Evolutionary conservation across 2,888 invertebrate species (phyloP).

Genomic region (Tenthredo mesomela): DNA sequence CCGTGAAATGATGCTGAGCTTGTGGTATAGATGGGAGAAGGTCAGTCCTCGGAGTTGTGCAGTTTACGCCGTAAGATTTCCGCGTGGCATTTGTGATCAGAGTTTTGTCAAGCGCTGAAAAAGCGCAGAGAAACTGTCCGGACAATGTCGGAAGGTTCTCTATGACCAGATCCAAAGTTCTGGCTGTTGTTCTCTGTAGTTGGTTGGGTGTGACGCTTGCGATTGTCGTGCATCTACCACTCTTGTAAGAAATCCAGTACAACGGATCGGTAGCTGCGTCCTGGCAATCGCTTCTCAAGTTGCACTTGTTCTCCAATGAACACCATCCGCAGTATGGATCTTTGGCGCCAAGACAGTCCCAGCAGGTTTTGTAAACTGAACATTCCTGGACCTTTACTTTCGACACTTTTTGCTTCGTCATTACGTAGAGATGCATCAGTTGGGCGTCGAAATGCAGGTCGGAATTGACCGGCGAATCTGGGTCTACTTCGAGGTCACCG

Average conservation of each 20-base stretch:
- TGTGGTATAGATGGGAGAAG: constrained; percentile 95
- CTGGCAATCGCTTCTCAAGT: constrained; percentile 93
- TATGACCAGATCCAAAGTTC: constrained; percentile 95
- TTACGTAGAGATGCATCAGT: constrained; percentile 94
- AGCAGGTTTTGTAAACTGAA: constrained; percentile 93
- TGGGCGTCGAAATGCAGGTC: constrained; percentile 96
- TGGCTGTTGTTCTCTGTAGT: constrained; percentile 94
- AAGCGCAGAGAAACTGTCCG: constrained; percentile 96
- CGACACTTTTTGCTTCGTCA: constrained; percentile 95
- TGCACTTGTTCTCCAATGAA: constrained; percentile 97
- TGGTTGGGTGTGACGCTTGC: constrained; percentile 94
- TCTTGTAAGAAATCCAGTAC: constrained; percentile 98
- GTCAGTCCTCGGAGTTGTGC: constrained; percentile 97
- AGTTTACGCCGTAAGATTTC: constrained; percentile 94
- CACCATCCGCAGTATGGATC: constrained; percentile 99
- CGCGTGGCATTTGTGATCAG: constrained; percentile 94
- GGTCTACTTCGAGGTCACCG: constrained; percentile 92
- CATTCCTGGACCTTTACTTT: constrained; percentile 98
- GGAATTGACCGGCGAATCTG: constrained; percentile 90
- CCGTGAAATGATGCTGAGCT: constrained; percentile 97
- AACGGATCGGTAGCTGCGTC: constrained; percentile 95
- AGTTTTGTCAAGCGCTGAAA: constrained; percentile 94
- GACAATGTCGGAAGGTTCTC: constrained; percentile 96
- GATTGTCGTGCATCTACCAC: constrained; percentile 96
- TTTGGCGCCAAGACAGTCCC: constrained; percentile 94